These are phyloP conservation scores for Phalacrocorax pelagicus DNA, from an alignment of 2,113 vertebrate genomes.

Conservation along the genomic window DNA sequence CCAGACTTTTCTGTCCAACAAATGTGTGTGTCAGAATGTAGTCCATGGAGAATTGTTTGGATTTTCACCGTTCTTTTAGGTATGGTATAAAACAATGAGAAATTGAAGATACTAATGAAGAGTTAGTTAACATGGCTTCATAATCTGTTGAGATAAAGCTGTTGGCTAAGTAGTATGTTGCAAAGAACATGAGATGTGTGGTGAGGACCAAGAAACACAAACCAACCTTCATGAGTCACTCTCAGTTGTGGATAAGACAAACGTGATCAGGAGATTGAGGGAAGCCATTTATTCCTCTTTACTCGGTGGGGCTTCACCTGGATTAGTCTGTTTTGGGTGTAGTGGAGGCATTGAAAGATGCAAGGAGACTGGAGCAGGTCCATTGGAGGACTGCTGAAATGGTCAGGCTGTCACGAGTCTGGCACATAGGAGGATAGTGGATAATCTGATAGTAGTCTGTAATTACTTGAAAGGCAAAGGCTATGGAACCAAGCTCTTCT, in stretches of 20 bases:
- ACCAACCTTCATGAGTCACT: accelerated
- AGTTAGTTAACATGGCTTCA: not conserved
- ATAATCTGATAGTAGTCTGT: not conserved
- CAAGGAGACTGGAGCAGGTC: not conserved
- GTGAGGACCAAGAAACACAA: not conserved
- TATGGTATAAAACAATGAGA: not conserved
- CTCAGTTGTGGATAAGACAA: not conserved
- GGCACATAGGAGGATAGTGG: not conserved
- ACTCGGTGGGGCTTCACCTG: not conserved
- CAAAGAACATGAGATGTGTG: not conserved
- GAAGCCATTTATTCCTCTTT: not conserved
- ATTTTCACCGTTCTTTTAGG: not conserved
- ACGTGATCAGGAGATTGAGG: not conserved
- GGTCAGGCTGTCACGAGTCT: not conserved
- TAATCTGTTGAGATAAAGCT: not conserved
- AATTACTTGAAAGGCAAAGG: not conserved
- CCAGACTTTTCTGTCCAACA: not conserved
- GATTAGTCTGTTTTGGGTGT: not conserved
- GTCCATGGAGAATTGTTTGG: not conserved
- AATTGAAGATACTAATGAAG: not conserved
- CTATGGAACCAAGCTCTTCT: not conserved
- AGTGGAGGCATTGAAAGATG: not conserved
- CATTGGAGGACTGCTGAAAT: not conserved
- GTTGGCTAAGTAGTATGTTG: not conserved
- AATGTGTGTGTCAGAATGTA: not conserved